Base-by-base conservation (phyloP, 1,140 invertebrate species). In the Zaprionus gabonicus region DNA sequence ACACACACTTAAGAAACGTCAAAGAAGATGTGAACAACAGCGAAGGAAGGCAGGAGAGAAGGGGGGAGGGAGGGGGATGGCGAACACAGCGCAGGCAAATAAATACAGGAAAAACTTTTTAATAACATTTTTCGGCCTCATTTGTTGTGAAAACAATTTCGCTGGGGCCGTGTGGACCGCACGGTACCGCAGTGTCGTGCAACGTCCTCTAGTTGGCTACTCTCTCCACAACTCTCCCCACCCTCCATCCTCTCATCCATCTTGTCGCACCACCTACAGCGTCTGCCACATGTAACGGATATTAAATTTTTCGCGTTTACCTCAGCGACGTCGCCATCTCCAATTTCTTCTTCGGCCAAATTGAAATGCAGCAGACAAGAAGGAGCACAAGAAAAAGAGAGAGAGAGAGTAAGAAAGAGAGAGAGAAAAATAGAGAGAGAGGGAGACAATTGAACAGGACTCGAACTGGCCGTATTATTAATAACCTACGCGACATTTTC, bases 51-150 rank as follows among this genome's bases (percentile, higher is more conserved):
- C 66, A 62, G 62, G 31, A n/a, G 69, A 62, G 62, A 31, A 59
- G 72, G 44, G 44, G 2, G 58, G n/a, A 5, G 17, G 75, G 31
- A 25, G 7, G 63, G 6, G 10, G n/a, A 27, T 31, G 49, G 38
- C 59, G 38, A 69, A 60, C 66, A 59, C 56, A 77, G 72, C 64
- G 68, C 69, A 79, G 55, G 78, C 78, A 80, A 80, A 80, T 80
- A 78, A 82, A 81, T 80, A 79, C 82, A 87, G 82, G 85, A 80
- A 90, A 81, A 88, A 88, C 84, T 88, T 88, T 88, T 88, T 88
- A 88, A 88, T 88, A 88, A 88, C 84, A 88, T 88, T 88, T 88
- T 88, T 88, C 84, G 85, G 84, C 84, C 84, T 88, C 84, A 88
- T 88, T 88, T 88, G 84, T 88, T 88, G 84, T 84, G 85, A 90